Conservation (phyloP, 2,888 invertebrate genomes). For the Automeris io region DNA sequence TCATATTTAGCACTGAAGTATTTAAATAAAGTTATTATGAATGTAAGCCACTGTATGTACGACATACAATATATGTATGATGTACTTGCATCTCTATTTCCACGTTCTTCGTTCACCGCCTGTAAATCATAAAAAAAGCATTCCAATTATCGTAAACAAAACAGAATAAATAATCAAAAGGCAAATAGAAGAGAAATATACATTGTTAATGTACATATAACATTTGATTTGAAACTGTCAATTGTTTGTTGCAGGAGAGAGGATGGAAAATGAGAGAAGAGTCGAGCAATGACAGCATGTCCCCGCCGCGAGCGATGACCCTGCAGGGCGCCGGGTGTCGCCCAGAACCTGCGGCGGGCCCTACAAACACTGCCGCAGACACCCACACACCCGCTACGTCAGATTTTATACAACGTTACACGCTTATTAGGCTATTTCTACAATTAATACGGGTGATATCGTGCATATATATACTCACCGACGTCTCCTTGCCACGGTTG, state of each 20-base stretch:
- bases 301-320: constrained; percentile 70
- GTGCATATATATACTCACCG: constrained; percentile 41
- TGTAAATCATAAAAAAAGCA: too few relatives aligned
- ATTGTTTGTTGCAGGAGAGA: constrained; percentile 62
- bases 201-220: neutral
- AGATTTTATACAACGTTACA: constrained; percentile 54
- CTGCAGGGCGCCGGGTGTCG: constrained; percentile 52
- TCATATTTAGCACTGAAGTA: too few relatives aligned
- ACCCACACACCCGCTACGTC: constrained; percentile 40
- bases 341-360: constrained; percentile 45
- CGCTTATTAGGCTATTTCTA: constrained; percentile 72
- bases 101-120: too few relatives aligned
- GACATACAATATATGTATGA: too few relatives aligned
- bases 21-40: too few relatives aligned
- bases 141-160: too few relatives aligned
- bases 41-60: too few relatives aligned
- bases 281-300: constrained; percentile 69
- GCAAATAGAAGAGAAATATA: too few relatives aligned
- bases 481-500: constrained; percentile 42
- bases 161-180: too few relatives aligned
- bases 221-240: constrained; percentile 8
- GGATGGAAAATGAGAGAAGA: constrained; percentile 67
- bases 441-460: constrained; percentile 57
- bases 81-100: too few relatives aligned
- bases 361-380: constrained; percentile 37